A percentile compares a stretch with the other conserved stretches of the same genome.
phyloP scores from a whole-genome alignment of 1,140 invertebrate species.

The Conus betulinus region DNA sequence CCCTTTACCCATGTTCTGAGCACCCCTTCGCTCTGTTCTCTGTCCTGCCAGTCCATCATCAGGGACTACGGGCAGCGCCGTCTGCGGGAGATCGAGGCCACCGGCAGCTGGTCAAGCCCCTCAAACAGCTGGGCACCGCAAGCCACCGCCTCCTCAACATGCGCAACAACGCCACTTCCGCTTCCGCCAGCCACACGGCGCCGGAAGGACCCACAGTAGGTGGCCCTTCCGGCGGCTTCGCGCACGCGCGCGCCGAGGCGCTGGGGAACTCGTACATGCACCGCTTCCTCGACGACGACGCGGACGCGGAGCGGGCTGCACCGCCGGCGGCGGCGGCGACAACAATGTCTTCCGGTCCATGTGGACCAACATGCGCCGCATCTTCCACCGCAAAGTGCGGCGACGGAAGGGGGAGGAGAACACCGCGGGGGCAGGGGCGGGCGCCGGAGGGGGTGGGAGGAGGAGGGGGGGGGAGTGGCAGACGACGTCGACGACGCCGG shows the following conservation, averaged over 20 bases:
- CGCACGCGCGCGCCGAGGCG: neutral
- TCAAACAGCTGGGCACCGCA: conserved; percentile 34
- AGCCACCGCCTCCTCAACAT: neutral
- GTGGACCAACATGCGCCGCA: conserved; percentile 26
- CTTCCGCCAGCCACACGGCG: neutral
- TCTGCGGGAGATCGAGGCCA: conserved; percentile 68
- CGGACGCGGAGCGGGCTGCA: conserved; percentile 4
- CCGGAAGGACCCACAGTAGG: neutral
- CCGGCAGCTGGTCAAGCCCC: conserved; percentile 55
- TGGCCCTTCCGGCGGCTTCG: neutral
- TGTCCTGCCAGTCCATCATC: conserved; percentile 63
- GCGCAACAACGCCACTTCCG: conserved; percentile 22
- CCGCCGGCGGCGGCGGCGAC: neutral
- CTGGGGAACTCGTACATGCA: conserved; percentile 20
- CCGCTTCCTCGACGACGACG: conserved; percentile 11
- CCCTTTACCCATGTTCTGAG: neutral
- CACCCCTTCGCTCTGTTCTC: neutral
- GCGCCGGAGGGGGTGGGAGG: neutral
- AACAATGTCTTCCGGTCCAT: conserved; percentile 25
- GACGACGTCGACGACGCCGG: neutral
- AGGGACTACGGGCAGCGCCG: conserved; percentile 67
- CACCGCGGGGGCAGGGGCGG: neutral
- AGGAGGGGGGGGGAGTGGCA: neutral
- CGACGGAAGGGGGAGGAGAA: conserved; percentile 31
- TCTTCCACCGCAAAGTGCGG: conserved; percentile 38